A percentile compares a stretch with the other conserved stretches of the same genome.
Evolutionary conservation across 1,140 invertebrate species (phyloP).

Genomic region (Cydia amplana): DNA sequence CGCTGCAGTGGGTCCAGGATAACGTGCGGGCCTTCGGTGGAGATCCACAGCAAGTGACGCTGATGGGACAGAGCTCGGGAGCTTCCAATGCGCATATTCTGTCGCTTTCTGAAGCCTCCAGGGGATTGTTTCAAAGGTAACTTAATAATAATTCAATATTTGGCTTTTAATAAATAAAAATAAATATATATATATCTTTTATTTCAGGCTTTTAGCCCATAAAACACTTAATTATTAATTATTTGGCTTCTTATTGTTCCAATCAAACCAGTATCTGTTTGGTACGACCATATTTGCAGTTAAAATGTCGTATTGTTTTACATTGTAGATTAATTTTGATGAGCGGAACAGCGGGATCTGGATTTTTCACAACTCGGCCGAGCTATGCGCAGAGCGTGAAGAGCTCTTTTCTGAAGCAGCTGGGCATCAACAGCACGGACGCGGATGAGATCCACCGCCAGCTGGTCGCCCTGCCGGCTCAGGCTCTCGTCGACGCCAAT

Average conservation of each 20-base stretch:
- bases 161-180: too few species aligned
- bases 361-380: conserved; percentile 57
- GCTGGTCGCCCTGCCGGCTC: conserved; percentile 51
- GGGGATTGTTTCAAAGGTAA: conserved; percentile 62
- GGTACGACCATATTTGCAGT: not conserved
- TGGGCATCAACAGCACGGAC: conserved; percentile 54
- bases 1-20: conserved; percentile 81
- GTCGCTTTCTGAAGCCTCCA: conserved; percentile 65
- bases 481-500: conserved; percentile 56
- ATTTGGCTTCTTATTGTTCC: not conserved
- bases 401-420: conserved; percentile 43
- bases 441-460: conserved; percentile 53
- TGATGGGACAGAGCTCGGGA: conserved; percentile 83
- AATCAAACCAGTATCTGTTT: not conserved
- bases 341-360: conserved; percentile 56
- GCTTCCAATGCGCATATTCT: conserved; percentile 76
- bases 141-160: too few species aligned
- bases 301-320: not conserved
- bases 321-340: conserved; percentile 63
- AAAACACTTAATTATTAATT: too few species aligned
- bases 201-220: too few species aligned
- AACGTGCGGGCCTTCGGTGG: conserved; percentile 86
- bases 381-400: conserved; percentile 48
- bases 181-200: too few species aligned
- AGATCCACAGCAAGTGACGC: conserved; percentile 81